Conservation (phyloP, 2,113 vertebrate species). For the Ivindomyrus marchei region DNA sequence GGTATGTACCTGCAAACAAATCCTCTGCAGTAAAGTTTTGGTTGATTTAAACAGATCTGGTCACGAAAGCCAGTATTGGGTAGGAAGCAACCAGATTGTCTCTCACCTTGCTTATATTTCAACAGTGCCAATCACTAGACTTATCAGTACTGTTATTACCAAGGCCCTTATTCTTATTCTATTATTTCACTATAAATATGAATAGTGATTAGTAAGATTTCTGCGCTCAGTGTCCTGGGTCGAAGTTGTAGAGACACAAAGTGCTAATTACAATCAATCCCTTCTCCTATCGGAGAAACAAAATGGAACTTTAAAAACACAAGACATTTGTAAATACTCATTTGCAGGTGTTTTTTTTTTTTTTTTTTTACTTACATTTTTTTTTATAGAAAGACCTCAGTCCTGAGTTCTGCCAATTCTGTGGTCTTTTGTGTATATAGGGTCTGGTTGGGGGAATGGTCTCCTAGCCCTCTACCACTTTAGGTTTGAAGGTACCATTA, state of each 20-base stretch:
- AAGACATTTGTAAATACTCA: conserved; percentile 46
- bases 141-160: conserved; percentile 17
- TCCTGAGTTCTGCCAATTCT: background rate
- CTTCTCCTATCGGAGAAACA: conserved; percentile 31
- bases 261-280: conserved; percentile 21
- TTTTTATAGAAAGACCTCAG: background rate
- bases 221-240: background rate
- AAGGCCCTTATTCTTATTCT: background rate
- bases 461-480: background rate
- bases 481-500: background rate
- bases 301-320: conserved; percentile 28
- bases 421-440: conserved; percentile 7
- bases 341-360: background rate
- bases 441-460: background rate
- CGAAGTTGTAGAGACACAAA: conserved; percentile 12
- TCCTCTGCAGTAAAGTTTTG: background rate
- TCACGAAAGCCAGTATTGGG: background rate
- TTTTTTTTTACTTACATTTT: background rate
- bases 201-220: conserved; percentile 1
- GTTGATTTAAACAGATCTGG: background rate
- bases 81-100: conserved; percentile 15
- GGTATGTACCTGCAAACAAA: background rate
- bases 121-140: conserved; percentile 25
- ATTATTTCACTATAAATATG: conserved; percentile 14
- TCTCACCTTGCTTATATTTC: conserved; percentile 15